Evolutionary conservation across 2,888 invertebrate species (phyloP).

Genomic region (Scaptomyza caliginosa): DNA sequence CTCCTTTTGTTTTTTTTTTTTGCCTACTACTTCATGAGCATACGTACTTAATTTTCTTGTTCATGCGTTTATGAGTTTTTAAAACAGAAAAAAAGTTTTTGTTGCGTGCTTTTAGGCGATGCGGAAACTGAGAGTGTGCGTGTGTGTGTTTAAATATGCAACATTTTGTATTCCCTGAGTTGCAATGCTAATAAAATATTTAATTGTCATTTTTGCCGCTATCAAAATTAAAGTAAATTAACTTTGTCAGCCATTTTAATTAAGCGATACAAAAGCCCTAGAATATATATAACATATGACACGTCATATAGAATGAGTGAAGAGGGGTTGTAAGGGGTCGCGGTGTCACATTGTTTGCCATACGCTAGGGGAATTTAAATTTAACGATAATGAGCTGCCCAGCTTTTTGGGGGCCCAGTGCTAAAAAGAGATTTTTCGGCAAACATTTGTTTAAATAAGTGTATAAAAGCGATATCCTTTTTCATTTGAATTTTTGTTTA

Average conservation of each 20-base stretch:
- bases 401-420: not conserved
- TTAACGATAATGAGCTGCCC: constrained; percentile 22
- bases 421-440: not conserved
- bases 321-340: not conserved
- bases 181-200: constrained; percentile 71
- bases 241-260: constrained; percentile 69
- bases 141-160: constrained; percentile 3
- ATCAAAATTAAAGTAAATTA: constrained; percentile 70
- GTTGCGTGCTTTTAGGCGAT: constrained; percentile 27
- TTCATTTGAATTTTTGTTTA: no score
- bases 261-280: constrained; percentile 48
- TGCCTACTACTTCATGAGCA: not conserved
- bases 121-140: constrained; percentile 2
- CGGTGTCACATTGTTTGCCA: constrained; percentile 20
- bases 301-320: not conserved
- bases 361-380: constrained; percentile 18
- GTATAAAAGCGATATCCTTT: not conserved
- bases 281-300: constrained; percentile 22
- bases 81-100: constrained; percentile 30
- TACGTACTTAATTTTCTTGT: constrained; percentile 16
- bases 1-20: no score
- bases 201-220: constrained; percentile 68
- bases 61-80: constrained; percentile 52
- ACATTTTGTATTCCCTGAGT: constrained; percentile 29
- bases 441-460: constrained; percentile 18